Conservation (phyloP, 2,113 vertebrate genomes). For the Dasyprocta punctata region DNA sequence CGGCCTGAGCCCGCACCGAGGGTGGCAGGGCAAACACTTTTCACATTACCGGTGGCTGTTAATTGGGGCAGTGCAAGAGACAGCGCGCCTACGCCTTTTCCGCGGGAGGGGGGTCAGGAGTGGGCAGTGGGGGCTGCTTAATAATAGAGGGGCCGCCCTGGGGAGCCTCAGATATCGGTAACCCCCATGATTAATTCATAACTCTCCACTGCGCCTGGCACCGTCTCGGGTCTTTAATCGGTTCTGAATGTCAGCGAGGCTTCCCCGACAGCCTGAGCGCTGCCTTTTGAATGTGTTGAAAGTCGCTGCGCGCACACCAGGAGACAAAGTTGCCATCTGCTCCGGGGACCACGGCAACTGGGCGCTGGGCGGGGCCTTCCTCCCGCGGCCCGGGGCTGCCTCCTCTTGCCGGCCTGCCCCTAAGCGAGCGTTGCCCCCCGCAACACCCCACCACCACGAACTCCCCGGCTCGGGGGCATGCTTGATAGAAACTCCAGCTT, state of each 20-base stretch:
- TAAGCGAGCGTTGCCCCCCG: not conserved
- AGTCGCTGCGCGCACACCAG: constrained; percentile 75
- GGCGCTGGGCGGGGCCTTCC: constrained; percentile 72
- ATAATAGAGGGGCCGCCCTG: constrained; percentile 79
- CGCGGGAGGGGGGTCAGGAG: constrained; percentile 23
- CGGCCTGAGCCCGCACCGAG: constrained; percentile 76
- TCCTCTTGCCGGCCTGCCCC: constrained; percentile 16
- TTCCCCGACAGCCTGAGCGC: constrained; percentile 82
- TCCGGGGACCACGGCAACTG: constrained; percentile 81
- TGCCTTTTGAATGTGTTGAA: constrained; percentile 80
- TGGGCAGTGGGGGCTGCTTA: constrained; percentile 76
- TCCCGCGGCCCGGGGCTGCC: constrained; percentile 42
- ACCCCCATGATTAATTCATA: constrained; percentile 82
- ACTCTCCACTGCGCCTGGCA: constrained; percentile 77
- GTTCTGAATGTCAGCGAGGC: constrained; percentile 77
- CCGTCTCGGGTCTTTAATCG: constrained; percentile 80
- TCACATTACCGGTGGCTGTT: constrained; percentile 82
- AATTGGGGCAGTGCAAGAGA: constrained; percentile 81
- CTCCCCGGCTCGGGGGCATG: not conserved
- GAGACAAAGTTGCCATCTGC: constrained; percentile 83
- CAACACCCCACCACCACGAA: not conserved
- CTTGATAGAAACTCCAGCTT: constrained; percentile 32
- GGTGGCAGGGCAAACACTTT: constrained; percentile 84
- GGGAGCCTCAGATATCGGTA: constrained; percentile 79
- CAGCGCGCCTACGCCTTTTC: constrained; percentile 59